Percentiles rank a stretch among this genome's conserved stretches.
Conservation (phyloP, 2,797 vertebrate species). For the Pachyuromys duprasi region DNA sequence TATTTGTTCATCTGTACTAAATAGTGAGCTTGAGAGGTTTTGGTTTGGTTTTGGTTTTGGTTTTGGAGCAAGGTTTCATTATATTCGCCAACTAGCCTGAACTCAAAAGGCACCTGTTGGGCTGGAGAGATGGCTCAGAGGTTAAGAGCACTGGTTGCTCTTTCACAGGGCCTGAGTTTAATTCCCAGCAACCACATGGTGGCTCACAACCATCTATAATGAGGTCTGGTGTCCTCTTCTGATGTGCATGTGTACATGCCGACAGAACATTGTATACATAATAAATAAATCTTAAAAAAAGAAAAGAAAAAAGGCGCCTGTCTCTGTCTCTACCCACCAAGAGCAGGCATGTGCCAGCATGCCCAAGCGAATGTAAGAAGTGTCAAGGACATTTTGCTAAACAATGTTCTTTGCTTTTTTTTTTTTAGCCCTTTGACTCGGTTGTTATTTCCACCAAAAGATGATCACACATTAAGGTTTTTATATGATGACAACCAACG, state of each 20-base stretch:
- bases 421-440: slow-evolving; percentile 92
- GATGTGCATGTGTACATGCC: too few relatives aligned
- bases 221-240: too few relatives aligned
- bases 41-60: neutral
- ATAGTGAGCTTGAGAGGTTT: neutral
- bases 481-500: slow-evolving; percentile 97
- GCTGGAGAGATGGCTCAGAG: too few relatives aligned
- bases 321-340: neutral
- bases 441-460: slow-evolving; percentile 93
- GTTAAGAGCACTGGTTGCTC: too few relatives aligned
- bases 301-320: neutral
- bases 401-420: slow-evolving; percentile 63
- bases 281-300: too few relatives aligned
- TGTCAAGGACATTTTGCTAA: slow-evolving; percentile 47
- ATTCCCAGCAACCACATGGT: too few relatives aligned
- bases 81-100: neutral
- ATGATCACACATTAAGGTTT: slow-evolving; percentile 95
- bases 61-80: neutral
- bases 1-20: neutral
- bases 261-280: too few relatives aligned
- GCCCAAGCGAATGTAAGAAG: neutral
- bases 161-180: too few relatives aligned
- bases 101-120: neutral
- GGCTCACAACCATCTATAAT: too few relatives aligned
- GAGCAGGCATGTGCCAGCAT: neutral